Evolutionary conservation across 1,140 invertebrate species (phyloP), one percentile per base, ranked within the genome.

Genomic region (Sycobia sp.): DNA sequence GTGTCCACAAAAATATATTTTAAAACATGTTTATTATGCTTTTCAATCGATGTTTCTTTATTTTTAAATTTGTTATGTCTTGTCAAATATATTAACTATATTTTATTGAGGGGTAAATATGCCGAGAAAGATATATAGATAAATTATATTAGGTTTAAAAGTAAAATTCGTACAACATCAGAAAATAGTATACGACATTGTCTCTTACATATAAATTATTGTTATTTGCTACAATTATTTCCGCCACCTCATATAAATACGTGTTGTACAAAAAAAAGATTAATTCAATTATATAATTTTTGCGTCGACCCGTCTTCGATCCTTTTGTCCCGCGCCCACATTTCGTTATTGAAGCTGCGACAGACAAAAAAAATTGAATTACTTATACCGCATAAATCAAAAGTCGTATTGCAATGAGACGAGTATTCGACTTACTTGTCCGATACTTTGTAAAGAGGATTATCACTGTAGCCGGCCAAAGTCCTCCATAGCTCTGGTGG

Each of bases 401-500:
- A 36, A 23, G 51, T 16, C 4, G 41, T n/a, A 50, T 22, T 16
- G 29, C 29, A 32, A 32, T 10, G 8, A n/a, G n/a, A n/a, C n/a
- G n/a, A n/a, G n/a, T n/a, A n/a, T n/a, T n/a, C n/a, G 23, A 72
- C 73, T 66, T 60, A 79, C 76, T 76, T 71, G 20, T 75, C 70
- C 0, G 66, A 60, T 16, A 49, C 50, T 11, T 41, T 59, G 20
- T 69, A 61, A 23, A 62, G 66, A 20, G 57, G 58, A 38, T 76
- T 71, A 3, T 67, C 65, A 9, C 73, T 70, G 34, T 77, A 78
- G 22, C 71, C 70, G 11, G 76, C 76, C 32, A 79, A 62, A 13
- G 73, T 68, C 57, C 72, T 70, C 77, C 76, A 78, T 10, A 79
- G 54, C 56, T 78, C 74, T 14, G 62, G 70, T 0, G 77, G 74